phyloP scores from a whole-genome alignment of 1,140 invertebrate species.

The Hylyphantes graminicola region DNA sequence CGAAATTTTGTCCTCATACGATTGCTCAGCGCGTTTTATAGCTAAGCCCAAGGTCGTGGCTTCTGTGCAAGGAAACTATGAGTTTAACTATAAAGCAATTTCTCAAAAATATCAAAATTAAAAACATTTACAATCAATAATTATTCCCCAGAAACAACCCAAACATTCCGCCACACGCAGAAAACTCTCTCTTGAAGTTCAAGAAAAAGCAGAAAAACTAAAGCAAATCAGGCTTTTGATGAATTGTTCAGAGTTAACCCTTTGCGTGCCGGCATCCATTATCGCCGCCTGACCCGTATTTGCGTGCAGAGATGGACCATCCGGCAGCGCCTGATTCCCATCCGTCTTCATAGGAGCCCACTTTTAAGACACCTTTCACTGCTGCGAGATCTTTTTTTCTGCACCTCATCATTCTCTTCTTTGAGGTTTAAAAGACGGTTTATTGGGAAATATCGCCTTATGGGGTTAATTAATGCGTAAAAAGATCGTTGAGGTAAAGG shows the following conservation, averaged over 20 bases:
- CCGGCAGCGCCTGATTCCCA: neutral
- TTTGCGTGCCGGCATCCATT: conserved; percentile 54
- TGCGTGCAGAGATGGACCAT: conserved; percentile 38
- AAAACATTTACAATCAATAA: no score
- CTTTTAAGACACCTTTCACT: neutral
- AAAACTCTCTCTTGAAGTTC: neutral
- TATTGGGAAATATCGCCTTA: neutral
- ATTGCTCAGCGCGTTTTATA: no score
- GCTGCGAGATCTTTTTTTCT: neutral
- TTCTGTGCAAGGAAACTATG: no score
- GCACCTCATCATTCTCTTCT: neutral
- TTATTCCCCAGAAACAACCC: no score
- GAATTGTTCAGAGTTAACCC: conserved; percentile 53
- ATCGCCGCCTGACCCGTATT: conserved; percentile 54
- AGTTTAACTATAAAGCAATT: no score
- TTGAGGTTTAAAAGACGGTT: neutral
- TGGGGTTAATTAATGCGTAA: neutral
- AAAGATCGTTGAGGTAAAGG: no score
- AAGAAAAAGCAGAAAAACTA: conserved; percentile 30
- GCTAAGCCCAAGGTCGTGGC: no score
- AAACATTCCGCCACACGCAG: no score
- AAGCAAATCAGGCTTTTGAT: conserved; percentile 59
- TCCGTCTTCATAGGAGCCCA: conserved; percentile 14
- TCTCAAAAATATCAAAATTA: no score
- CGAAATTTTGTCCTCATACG: no score